phyloP scores from a whole-genome alignment of 2,888 invertebrate species.

The Therioaphis trifolii region DNA sequence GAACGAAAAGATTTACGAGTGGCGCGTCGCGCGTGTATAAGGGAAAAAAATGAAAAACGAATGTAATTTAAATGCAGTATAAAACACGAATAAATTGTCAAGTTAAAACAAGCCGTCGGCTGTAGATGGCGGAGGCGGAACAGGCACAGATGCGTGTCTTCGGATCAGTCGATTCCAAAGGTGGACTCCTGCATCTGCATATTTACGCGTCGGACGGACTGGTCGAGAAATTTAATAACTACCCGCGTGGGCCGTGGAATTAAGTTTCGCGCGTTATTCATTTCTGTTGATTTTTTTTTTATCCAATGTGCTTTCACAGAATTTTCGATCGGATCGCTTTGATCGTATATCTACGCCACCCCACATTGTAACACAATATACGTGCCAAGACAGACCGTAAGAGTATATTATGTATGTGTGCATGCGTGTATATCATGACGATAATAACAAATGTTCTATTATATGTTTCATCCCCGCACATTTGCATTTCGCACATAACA shows the following conservation, averaged over 20 bases:
- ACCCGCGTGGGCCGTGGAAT: background rate
- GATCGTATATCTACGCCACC: background rate
- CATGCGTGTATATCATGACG: background rate
- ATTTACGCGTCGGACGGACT: background rate
- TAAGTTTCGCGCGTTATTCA: background rate
- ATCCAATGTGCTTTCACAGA: no score
- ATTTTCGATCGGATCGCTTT: no score
- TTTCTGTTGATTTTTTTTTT: no score
- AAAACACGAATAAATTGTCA: background rate
- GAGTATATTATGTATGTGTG: background rate
- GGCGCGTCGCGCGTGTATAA: background rate
- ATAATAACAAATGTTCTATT: no score
- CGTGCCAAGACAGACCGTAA: background rate
- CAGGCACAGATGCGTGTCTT: no score
- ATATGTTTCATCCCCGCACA: background rate
- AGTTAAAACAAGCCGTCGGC: background rate
- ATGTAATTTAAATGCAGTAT: background rate
- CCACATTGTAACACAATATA: background rate
- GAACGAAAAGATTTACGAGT: conserved; percentile 8
- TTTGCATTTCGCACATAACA: background rate
- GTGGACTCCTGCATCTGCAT: background rate
- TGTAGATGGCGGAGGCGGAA: background rate
- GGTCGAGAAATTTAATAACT: background rate
- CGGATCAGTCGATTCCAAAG: background rate
- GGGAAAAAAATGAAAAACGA: background rate